Percentiles rank a stretch among this genome's conserved stretches.
Evolutionary conservation across 2,888 invertebrate genomes (phyloP).

Genomic region (Cantharis flavilabris): DNA sequence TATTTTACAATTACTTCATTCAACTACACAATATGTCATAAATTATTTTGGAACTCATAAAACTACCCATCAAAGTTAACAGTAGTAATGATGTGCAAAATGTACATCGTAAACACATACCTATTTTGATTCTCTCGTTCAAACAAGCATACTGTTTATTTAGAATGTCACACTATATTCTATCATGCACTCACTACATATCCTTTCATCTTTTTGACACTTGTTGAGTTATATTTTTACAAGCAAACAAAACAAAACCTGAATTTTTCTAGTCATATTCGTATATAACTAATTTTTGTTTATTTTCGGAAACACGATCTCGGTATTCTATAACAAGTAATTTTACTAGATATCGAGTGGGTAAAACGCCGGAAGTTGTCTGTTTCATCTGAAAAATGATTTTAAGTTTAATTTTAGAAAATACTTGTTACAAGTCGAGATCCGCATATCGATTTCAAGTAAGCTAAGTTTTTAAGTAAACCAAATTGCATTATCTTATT

Average conservation of each 20-base stretch:
- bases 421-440: neutral
- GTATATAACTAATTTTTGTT: neutral
- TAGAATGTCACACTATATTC: conserved; percentile 25
- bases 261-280: neutral
- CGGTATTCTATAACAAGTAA: neutral
- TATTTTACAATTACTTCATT: neutral
- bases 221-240: conserved; percentile 26
- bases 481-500: neutral
- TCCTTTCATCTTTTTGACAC: conserved; percentile 29
- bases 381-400: neutral
- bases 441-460: neutral
- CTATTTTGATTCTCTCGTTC: conserved; percentile 23
- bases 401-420: conserved; percentile 3
- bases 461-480: neutral
- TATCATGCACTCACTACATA: conserved; percentile 18
- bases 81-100: conserved; percentile 33
- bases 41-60: conserved; percentile 2
- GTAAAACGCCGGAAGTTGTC: conserved; percentile 2
- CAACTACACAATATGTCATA: neutral
- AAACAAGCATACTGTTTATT: conserved; percentile 23
- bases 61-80: conserved; percentile 29
- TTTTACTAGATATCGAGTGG: neutral
- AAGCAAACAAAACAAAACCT: neutral
- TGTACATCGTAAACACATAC: conserved; percentile 32
- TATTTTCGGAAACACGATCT: neutral